Evolutionary conservation across 2,797 vertebrate genomes (phyloP).

Genomic region (Artibeus jamaicensis): DNA sequence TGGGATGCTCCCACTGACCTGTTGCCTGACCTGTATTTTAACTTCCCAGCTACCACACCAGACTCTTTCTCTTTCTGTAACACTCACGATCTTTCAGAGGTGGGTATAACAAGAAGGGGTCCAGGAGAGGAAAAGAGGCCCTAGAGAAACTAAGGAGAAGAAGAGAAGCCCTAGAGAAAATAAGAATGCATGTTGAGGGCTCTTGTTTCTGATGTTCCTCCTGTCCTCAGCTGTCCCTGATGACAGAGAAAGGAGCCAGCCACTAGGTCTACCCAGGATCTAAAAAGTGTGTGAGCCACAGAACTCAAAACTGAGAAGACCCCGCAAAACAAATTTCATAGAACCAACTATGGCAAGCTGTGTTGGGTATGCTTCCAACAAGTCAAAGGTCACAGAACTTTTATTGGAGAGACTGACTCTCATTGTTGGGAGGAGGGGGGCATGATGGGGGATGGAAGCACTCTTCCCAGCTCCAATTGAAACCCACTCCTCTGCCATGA

Average conservation of each 20-base stretch:
- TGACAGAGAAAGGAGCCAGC: neutral
- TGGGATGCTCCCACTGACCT: neutral
- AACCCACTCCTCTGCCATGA: constrained; percentile 31
- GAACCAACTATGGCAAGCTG: neutral
- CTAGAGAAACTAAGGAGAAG: neutral
- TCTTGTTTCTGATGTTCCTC: neutral
- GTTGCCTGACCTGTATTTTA: neutral
- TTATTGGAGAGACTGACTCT: neutral
- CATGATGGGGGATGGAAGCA: neutral
- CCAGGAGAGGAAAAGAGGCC: neutral
- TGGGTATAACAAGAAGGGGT: neutral
- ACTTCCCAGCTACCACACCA: neutral
- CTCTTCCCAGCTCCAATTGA: neutral
- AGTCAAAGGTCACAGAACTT: neutral
- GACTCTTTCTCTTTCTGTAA: neutral
- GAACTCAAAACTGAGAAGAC: neutral
- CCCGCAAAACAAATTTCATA: neutral
- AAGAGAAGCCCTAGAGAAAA: neutral
- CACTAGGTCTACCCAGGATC: neutral
- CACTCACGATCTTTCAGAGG: neutral
- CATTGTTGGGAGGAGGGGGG: neutral
- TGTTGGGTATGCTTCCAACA: neutral
- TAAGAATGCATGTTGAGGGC: neutral
- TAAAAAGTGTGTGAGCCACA: neutral
- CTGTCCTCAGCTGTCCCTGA: neutral